Base-by-base conservation (phyloP, 2,797 vertebrate species). In the Pampus argenteus region DNA sequence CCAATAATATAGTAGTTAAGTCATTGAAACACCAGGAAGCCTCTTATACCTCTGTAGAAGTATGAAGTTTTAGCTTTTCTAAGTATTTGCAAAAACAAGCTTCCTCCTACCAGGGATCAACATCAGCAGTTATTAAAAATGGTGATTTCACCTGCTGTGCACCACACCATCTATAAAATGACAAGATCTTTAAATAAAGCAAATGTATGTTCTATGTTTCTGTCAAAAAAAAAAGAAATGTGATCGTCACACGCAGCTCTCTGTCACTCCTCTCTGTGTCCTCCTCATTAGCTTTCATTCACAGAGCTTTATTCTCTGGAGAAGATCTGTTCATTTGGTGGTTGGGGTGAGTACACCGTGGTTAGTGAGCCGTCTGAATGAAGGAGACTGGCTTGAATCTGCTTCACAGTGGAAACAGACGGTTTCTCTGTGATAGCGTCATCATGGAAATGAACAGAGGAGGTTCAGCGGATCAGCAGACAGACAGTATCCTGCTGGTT, bases 311-410 rank as follows among this genome's bases (percentile, higher is more conserved):
- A 36, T 63, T 70, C 80, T 59, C 78, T 5, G 45, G 74, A 60
- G 78, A 51, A 25, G 42, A 1, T 66, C 66, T 59, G 17, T 79
- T 80, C 76, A 70, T 74, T 81, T 52, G 76, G 63, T 13, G 59
- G 47, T 49, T 11, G 63, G 69, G 78, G 54, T 75, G 76, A 81
- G 66, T 44, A 55, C 66, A 67, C 70, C 36, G 71, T 48, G 62
- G 78, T 68, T 76, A 74, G 71, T 59, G 72, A 83, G 60, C 71
- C 51, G 20, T 60, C 69, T 73, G 81, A 71, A 76, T 66, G 50
- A 71, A 78, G 66, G 38, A 63, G 68, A 38, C 50, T 26, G 44
- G 28, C 45, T 79, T 76, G 79, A 78, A 76, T 85, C 71, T 4
- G 22, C 77, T 74, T 69, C 74, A 45, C 55, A 22, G 51, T 25